Percentiles rank a stretch among this genome's conserved stretches.
Conservation (phyloP, 2,888 invertebrate species). For the Tupiocoris notatus region DNA sequence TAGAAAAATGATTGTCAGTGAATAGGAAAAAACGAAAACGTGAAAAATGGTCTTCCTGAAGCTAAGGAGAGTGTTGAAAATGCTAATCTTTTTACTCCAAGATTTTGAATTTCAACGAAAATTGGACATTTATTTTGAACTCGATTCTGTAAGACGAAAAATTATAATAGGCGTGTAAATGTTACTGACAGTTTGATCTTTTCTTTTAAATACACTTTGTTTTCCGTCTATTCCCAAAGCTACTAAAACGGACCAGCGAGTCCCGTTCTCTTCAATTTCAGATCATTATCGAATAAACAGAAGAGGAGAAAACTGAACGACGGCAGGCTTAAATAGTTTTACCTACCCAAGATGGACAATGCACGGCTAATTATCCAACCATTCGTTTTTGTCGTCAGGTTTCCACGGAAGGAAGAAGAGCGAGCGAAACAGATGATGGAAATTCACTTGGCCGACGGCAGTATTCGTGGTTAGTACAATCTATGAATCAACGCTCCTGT, state of each 20-base stretch:
- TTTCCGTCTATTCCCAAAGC: background rate
- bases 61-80: background rate
- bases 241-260: background rate
- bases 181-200: background rate
- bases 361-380: background rate
- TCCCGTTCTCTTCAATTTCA: background rate
- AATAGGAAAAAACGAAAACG: no score
- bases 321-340: no score
- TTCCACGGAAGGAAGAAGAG: background rate
- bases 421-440: conserved; percentile 27
- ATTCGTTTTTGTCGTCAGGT: background rate
- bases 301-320: no score
- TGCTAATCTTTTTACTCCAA: no score
- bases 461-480: conserved; percentile 41
- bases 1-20: no score
- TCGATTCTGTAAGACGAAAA: no score
- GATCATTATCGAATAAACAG: no score
- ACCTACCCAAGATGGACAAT: no score
- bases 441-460: conserved; percentile 49
- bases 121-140: no score
- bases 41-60: background rate
- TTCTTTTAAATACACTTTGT: background rate
- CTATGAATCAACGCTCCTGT: no score
- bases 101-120: no score
- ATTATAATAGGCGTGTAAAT: no score